Conservation (phyloP, 2,888 invertebrate genomes). For the Terebella lapidaria region DNA sequence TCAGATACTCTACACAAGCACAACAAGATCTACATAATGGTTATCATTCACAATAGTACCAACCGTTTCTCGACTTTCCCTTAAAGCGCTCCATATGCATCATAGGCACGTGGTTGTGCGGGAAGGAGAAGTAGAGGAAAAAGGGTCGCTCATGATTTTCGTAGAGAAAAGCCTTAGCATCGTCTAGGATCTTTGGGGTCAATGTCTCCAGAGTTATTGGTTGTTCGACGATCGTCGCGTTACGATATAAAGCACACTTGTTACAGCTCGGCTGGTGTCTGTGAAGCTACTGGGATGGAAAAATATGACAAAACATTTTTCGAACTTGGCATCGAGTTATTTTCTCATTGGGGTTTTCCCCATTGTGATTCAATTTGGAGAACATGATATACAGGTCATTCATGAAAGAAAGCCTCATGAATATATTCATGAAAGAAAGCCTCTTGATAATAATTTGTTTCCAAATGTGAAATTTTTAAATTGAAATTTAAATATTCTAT, state of each 20-base stretch:
- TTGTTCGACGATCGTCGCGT: slow-evolving; percentile 15
- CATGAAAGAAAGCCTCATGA: too few species aligned
- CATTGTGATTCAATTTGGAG: too few species aligned
- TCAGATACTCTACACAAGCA: too few species aligned
- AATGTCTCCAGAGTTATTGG: slow-evolving; percentile 13
- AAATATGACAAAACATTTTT: too few species aligned
- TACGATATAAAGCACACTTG: slow-evolving; percentile 17
- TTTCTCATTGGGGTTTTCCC: too few species aligned
- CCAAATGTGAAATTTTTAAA: background rate
- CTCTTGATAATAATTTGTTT: background rate
- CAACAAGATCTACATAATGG: background rate
- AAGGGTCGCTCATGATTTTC: slow-evolving; percentile 13
- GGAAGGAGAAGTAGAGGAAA: slow-evolving; percentile 19
- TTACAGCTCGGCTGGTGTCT: background rate
- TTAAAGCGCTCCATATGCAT: slow-evolving; percentile 13
- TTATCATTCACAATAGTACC: slow-evolving; percentile 8
- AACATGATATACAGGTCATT: too few species aligned
- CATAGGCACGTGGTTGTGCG: slow-evolving; percentile 23
- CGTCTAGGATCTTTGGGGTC: slow-evolving; percentile 10
- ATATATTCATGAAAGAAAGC: too few species aligned
- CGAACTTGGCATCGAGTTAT: too few species aligned
- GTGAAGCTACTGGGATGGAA: slow-evolving; percentile 6
- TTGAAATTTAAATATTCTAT: background rate
- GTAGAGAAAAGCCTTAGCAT: slow-evolving; percentile 18
- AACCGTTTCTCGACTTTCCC: slow-evolving; percentile 13